Percentiles rank a stretch among this genome's conserved stretches.
Conservation (phyloP, 2,113 vertebrate species). For the Dipodomys merriami region DNA sequence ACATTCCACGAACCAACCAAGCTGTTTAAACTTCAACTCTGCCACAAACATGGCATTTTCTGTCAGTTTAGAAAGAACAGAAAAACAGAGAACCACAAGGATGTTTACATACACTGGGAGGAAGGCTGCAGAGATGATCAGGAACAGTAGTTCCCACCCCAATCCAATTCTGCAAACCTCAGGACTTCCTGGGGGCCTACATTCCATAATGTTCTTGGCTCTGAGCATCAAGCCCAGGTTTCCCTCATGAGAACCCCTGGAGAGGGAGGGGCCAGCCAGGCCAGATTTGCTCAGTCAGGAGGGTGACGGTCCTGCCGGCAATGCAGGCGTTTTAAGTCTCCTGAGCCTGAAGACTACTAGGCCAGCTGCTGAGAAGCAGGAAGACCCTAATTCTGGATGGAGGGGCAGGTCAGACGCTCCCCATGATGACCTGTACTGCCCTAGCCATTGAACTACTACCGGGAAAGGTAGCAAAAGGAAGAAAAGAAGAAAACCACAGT, state of each 20-base stretch:
- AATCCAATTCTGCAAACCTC: background rate
- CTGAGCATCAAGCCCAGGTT: background rate
- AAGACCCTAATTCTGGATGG: background rate
- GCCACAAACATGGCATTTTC: background rate
- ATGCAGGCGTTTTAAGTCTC: background rate
- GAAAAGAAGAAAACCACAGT: constrained; percentile 77
- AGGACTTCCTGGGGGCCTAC: background rate
- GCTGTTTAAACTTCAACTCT: constrained; percentile 40
- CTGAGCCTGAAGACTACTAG: background rate
- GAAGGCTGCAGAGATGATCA: background rate
- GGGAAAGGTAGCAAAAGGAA: constrained; percentile 59
- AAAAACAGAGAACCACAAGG: background rate
- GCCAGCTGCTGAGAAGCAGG: constrained; percentile 23
- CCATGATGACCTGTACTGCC: background rate
- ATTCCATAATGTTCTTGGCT: background rate
- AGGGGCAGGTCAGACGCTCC: background rate
- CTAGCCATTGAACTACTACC: background rate
- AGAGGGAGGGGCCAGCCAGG: too few relatives aligned
- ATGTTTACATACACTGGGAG: background rate
- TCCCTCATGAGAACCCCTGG: background rate
- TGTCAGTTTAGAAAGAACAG: constrained; percentile 26
- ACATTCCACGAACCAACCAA: constrained; percentile 37
- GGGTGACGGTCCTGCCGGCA: background rate
- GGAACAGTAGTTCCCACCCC: too few relatives aligned
- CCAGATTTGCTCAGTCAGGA: background rate